Evolutionary conservation across 2,797 vertebrate genomes (phyloP).

Genomic region (Chelidonichthys spinosus): DNA sequence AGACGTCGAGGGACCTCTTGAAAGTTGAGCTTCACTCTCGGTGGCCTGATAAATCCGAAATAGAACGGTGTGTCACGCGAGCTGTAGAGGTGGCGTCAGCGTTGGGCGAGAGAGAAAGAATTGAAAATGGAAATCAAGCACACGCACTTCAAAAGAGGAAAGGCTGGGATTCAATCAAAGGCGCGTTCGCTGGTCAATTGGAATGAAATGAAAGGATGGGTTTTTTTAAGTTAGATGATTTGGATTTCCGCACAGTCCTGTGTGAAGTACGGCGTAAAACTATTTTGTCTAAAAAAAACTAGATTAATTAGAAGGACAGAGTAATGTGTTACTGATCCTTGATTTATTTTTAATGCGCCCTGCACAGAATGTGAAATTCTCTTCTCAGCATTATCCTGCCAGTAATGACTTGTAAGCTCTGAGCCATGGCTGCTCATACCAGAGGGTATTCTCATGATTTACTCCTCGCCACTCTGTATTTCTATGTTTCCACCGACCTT

Average conservation of each 20-base stretch:
- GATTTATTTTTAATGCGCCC: conserved; percentile 55
- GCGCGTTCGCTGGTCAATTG: conserved; percentile 22
- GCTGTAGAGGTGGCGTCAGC: conserved; percentile 42
- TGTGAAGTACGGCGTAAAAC: neutral
- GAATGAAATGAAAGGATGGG: conserved; percentile 28
- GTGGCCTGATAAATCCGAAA: conserved; percentile 40
- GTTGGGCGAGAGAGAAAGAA: conserved; percentile 22
- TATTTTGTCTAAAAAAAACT: conserved; percentile 15
- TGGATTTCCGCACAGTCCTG: conserved; percentile 22
- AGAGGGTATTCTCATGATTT: conserved; percentile 61
- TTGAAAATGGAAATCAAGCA: conserved; percentile 50
- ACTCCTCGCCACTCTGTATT: conserved; percentile 33
- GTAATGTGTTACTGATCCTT: conserved; percentile 35
- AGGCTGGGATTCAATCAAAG: conserved; percentile 55
- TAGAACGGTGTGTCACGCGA: conserved; percentile 18
- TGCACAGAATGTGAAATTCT: conserved; percentile 39
- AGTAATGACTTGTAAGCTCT: conserved; percentile 53
- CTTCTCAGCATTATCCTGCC: conserved; percentile 33
- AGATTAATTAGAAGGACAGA: conserved; percentile 22
- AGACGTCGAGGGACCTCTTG: conserved; percentile 27
- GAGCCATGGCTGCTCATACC: conserved; percentile 50
- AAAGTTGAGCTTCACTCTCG: conserved; percentile 28
- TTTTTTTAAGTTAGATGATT: neutral
- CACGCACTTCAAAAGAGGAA: conserved; percentile 58
- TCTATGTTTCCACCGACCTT: conserved; percentile 54